Conservation (phyloP, 1,140 invertebrate species). For the Bombus consobrinus region DNA sequence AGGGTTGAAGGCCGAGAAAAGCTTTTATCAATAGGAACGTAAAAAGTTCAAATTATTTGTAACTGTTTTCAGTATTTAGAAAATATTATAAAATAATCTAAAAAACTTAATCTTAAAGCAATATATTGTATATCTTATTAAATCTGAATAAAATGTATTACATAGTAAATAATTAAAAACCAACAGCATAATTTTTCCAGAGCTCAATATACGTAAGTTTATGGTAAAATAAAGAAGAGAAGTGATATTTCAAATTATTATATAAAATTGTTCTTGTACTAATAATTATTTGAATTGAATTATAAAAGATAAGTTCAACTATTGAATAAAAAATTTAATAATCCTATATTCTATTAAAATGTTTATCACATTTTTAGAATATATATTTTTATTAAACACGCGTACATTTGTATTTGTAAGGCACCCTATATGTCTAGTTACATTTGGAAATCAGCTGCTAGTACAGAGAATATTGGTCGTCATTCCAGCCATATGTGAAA, state of each 20-base stretch:
- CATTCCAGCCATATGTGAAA: background rate
- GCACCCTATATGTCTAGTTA: conserved; percentile 17
- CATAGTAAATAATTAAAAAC: background rate
- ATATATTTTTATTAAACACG: conserved; percentile 22
- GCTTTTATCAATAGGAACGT: background rate
- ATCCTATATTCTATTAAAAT: background rate
- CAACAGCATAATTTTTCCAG: background rate
- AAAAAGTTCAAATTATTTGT: background rate
- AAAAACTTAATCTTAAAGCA: background rate
- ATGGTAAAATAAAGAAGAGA: background rate
- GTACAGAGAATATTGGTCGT: conserved; percentile 23
- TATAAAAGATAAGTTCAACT: background rate
- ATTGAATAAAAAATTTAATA: background rate
- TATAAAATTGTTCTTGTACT: background rate
- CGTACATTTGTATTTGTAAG: conserved; percentile 3
- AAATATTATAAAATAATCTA: background rate
- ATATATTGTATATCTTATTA: background rate
- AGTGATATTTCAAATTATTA: background rate
- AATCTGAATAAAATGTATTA: background rate
- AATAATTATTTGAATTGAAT: background rate
- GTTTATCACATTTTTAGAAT: background rate
- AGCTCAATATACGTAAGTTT: background rate
- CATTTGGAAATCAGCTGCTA: conserved; percentile 43
- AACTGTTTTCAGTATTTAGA: background rate
- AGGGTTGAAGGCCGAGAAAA: background rate